phyloP scores from a whole-genome alignment of 2,113 vertebrate genomes.

The Hirundichthys speculiger region DNA sequence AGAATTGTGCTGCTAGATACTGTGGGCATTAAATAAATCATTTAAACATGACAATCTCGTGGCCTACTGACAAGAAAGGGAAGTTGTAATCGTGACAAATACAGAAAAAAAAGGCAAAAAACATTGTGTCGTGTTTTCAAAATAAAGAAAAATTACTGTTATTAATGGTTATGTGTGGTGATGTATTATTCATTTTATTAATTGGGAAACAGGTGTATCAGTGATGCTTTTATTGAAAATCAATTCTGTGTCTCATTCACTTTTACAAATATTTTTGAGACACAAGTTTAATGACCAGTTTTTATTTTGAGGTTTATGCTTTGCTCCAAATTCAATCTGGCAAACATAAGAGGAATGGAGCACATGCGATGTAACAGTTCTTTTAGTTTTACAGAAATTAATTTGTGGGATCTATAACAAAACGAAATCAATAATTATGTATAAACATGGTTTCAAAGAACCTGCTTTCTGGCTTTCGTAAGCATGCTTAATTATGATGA shows the following conservation, averaged over 20 bases:
- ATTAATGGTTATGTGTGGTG: not conserved
- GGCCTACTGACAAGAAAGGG: no score
- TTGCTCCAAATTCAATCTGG: not conserved
- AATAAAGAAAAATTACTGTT: not conserved
- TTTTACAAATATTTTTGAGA: not conserved
- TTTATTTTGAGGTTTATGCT: not conserved
- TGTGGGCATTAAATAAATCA: no score
- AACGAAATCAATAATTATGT: slow-evolving; percentile 4
- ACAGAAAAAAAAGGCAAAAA: not conserved
- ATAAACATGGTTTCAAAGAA: not conserved
- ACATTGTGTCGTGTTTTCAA: not conserved
- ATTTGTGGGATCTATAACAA: slow-evolving; percentile 10
- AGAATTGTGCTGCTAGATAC: no score
- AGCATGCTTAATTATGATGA: no score
- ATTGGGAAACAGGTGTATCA: not conserved
- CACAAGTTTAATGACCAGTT: not conserved
- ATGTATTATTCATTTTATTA: no score
- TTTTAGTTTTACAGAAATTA: not conserved
- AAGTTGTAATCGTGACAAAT: no score
- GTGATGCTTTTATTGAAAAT: not conserved
- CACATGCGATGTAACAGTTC: not conserved
- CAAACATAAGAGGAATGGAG: slow-evolving; percentile 1
- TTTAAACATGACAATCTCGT: no score
- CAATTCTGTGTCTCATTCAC: not conserved
- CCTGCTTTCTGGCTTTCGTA: not conserved